Evolutionary conservation across 2,113 vertebrate species (phyloP).

Genomic region (Psophia crepitans): DNA sequence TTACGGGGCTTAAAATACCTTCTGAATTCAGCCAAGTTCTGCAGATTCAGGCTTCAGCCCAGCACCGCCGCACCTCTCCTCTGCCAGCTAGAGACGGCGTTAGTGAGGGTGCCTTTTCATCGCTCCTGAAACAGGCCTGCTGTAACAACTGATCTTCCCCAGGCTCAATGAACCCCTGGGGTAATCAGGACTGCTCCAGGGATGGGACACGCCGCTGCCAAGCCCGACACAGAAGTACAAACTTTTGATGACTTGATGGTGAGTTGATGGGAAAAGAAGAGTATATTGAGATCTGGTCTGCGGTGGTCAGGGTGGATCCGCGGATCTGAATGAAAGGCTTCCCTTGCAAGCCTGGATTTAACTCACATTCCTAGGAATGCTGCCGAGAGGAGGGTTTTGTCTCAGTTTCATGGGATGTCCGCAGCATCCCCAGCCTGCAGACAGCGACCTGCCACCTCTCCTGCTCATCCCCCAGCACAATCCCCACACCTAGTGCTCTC

Average conservation of each 20-base stretch:
- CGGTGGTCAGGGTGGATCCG: no score
- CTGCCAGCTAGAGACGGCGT: neutral
- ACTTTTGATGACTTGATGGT: neutral
- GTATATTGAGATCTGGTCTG: neutral
- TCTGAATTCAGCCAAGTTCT: neutral
- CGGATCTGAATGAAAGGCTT: neutral
- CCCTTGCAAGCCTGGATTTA: neutral
- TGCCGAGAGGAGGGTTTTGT: neutral
- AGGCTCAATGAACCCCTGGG: neutral
- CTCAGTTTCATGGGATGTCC: neutral
- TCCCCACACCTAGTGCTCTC: fast-evolving
- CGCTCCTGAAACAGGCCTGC: neutral
- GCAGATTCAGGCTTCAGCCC: neutral
- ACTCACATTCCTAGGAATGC: neutral
- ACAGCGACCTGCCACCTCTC: neutral
- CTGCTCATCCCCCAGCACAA: neutral
- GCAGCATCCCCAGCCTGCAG: neutral
- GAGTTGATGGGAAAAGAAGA: neutral
- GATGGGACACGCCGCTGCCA: fast-evolving
- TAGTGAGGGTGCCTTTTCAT: neutral
- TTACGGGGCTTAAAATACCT: neutral
- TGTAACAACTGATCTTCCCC: neutral
- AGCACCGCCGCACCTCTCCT: fast-evolving
- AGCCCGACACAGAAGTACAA: neutral
- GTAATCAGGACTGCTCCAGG: neutral